Conservation (phyloP, 2,888 invertebrate genomes). For the Troides oblongomaculatus region DNA sequence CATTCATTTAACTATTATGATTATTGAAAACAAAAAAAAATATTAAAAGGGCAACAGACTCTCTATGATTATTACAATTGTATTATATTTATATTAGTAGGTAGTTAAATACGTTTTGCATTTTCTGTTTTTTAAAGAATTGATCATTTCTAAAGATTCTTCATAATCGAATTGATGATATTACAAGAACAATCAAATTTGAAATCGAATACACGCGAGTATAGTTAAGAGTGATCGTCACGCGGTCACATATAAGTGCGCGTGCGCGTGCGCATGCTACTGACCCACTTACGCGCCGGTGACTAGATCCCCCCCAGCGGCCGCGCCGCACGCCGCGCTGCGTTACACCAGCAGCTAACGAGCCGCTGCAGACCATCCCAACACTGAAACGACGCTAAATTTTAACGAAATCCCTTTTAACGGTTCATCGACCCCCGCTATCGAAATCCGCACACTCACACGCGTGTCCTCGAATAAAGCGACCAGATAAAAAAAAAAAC, state of each 20-base stretch:
- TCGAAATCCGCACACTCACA: slow-evolving; percentile 79
- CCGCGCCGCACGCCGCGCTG: slow-evolving; percentile 45
- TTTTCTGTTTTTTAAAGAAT: no score
- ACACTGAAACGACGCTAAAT: slow-evolving; percentile 62
- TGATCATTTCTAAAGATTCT: no score
- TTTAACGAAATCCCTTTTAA: slow-evolving; percentile 73
- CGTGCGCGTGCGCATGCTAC: slow-evolving; percentile 56
- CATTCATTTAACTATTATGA: no score
- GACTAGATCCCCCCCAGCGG: slow-evolving; percentile 50
- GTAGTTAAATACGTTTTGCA: no score
- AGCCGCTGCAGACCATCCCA: slow-evolving; percentile 54
- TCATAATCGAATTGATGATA: not conserved
- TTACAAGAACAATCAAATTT: not conserved
- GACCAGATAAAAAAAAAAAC: slow-evolving; percentile 64
- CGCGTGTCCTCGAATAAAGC: slow-evolving; percentile 59
- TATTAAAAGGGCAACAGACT: slow-evolving; percentile 45
- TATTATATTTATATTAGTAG: slow-evolving; percentile 20
- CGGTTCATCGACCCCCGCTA: slow-evolving; percentile 74
- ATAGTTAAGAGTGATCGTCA: slow-evolving; percentile 18
- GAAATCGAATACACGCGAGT: slow-evolving; percentile 1
- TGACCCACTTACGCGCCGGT: slow-evolving; percentile 69
- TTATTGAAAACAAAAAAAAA: slow-evolving; percentile 36
- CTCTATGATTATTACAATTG: slow-evolving; percentile 41
- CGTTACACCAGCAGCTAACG: slow-evolving; percentile 42
- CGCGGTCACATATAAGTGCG: slow-evolving; percentile 58